Evolutionary conservation across 2,797 vertebrate species (phyloP), one percentile per base, ranked within the genome.

Genomic region (Anguilla anguilla): DNA sequence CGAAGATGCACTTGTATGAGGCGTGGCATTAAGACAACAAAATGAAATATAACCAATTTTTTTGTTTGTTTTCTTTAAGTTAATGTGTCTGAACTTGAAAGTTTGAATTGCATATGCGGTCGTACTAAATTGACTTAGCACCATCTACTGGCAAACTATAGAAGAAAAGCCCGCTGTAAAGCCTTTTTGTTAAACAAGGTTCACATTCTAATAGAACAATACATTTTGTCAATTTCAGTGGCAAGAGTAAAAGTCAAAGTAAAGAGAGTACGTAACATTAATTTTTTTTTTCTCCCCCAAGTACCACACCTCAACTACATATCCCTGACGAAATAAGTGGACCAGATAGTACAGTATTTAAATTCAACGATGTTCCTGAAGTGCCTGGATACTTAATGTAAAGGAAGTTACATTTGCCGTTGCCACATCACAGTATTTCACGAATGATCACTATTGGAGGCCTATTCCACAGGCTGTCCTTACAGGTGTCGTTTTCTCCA

Each of bases 111-210:
- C 77, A 59, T 87, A 51, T 77, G 35, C 13, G 13, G 22, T 22
- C 6, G 35, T n/a, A 83, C 46, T 55, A 31, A 69, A 55, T 86
- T 59, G 53, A 55, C 83, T n/a, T 89, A 86, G 86, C 90, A 86
- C 89, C 89, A 89, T 79, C 89, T 88, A 84, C 89, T 89, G 89
- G 90, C 85, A 28, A 82, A 55, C 49, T 7, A 83, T 43, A 81
- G 59, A 39, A 35, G 39, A n/a, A 9, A 57, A 57, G 55, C 64
- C 64, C 25, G 64, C 10, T 69, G 25, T 69, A 28, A n/a, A 69
- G 25, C 57, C 25, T n/a, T 9, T 69, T 28, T 69, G 64, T 69
- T n/a, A 69, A n/a, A 69, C n/a, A 64, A 22, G 61, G 25, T 69
- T 69, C 7, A 69, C 64, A 69, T 69, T 6, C n/a, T 69, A 28